Conservation (phyloP, 2,888 invertebrate genomes). For the Drosophila melanosoma region DNA sequence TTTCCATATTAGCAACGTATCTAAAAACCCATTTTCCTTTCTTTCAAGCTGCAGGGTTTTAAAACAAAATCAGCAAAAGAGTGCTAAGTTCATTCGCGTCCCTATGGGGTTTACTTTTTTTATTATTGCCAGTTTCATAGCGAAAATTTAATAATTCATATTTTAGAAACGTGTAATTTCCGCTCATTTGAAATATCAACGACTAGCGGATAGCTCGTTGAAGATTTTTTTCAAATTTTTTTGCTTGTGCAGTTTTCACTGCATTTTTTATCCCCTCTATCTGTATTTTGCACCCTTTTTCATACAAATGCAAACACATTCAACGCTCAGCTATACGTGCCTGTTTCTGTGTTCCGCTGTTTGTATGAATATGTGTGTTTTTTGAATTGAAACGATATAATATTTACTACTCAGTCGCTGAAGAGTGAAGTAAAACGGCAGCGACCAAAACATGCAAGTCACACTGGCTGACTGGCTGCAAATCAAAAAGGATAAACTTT, state of each 20-base stretch:
- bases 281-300: slow-evolving; percentile 19
- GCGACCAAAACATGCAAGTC: slow-evolving; percentile 50
- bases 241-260: slow-evolving; percentile 12
- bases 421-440: slow-evolving; percentile 49
- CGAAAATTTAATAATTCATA: slow-evolving; percentile 62
- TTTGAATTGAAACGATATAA: slow-evolving; percentile 73
- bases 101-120: slow-evolving; percentile 22
- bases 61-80: not conserved
- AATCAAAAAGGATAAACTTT: slow-evolving; percentile 80
- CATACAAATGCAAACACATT: slow-evolving; percentile 52
- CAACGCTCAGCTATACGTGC: slow-evolving; percentile 31
- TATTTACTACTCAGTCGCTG: slow-evolving; percentile 69
- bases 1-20: not conserved
- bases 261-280: slow-evolving; percentile 10
- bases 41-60: not conserved
- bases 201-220: slow-evolving; percentile 18
- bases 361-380: slow-evolving; percentile 45
- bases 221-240: slow-evolving; percentile 2
- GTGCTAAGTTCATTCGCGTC: slow-evolving; percentile 8
- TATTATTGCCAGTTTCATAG: slow-evolving; percentile 58
- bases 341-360: slow-evolving; percentile 21
- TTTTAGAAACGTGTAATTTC: slow-evolving; percentile 67
- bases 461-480: slow-evolving; percentile 46
- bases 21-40: not conserved
- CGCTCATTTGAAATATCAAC: slow-evolving; percentile 65